Conservation (phyloP, 1,140 invertebrate species). For the Cyrtorhinus lividipennis region DNA sequence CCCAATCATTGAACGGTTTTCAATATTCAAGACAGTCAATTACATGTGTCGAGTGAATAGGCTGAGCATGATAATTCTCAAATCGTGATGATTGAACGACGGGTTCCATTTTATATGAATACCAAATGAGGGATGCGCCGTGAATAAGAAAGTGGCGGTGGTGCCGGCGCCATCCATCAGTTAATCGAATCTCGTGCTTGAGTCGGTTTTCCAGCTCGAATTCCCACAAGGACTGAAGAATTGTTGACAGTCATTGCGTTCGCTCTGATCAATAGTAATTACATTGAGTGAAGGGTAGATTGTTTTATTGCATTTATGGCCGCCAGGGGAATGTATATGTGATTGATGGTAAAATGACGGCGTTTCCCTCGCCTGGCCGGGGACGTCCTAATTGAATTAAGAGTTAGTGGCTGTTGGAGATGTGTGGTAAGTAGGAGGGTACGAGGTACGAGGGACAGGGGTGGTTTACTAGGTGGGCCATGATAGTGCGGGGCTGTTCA, state of each 20-base stretch:
- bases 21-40: too few relatives aligned
- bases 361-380: not conserved
- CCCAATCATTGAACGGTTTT: too few relatives aligned
- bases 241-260: not conserved
- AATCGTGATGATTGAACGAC: too few relatives aligned
- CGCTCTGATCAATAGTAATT: not conserved
- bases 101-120: not conserved
- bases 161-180: not conserved
- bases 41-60: too few relatives aligned
- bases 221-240: not conserved
- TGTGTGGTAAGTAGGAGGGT: not conserved
- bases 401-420: not conserved
- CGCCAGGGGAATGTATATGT: not conserved
- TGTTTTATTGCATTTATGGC: conserved; percentile 2
- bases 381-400: conserved; percentile 1
- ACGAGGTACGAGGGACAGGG: not conserved
- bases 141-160: not conserved
- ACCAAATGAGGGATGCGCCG: not conserved
- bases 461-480: conserved; percentile 4
- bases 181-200: not conserved
- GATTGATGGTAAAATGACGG: conserved; percentile 6
- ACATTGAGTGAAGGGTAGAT: conserved; percentile 6
- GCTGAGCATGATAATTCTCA: too few relatives aligned
- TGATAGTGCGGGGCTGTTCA: not conserved
- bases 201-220: not conserved